A percentile compares a stretch with the other conserved stretches of the same genome.
phyloP scores from a whole-genome alignment of 2,888 invertebrate species.

The Yponomeuta evonymella region DNA sequence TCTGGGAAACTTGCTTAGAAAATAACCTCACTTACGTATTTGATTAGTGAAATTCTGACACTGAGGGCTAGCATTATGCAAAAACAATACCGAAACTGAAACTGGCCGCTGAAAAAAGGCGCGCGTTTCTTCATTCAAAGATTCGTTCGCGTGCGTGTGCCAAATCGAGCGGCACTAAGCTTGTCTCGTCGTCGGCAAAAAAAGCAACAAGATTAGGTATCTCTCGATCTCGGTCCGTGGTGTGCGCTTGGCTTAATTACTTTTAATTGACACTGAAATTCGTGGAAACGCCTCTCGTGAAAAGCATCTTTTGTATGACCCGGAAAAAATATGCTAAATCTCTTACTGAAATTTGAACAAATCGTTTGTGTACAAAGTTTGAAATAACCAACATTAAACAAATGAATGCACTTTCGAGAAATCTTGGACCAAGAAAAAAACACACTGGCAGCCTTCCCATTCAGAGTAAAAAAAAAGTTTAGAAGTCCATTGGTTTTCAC shows the following conservation, averaged over 20 bases:
- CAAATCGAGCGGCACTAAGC: conserved; percentile 6
- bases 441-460: too few species aligned
- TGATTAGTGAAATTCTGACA: background rate
- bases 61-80: background rate
- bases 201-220: background rate
- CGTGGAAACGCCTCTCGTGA: background rate
- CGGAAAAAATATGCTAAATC: background rate
- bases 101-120: background rate
- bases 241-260: background rate
- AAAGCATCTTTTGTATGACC: background rate
- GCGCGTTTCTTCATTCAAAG: background rate
- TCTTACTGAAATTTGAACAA: too few species aligned
- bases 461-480: too few species aligned
- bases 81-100: background rate
- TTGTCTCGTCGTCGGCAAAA: conserved; percentile 4
- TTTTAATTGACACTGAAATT: conserved; percentile 7
- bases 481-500: too few species aligned
- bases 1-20: too few species aligned
- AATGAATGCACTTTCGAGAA: too few species aligned
- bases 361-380: too few species aligned
- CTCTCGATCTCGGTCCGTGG: background rate
- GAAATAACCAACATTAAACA: too few species aligned
- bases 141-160: background rate
- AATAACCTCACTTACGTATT: too few species aligned
- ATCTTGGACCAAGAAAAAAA: too few species aligned